These are phyloP conservation scores for Psephotus haematonotus DNA, from an alignment of 2,113 vertebrate species.

Conservation along the genomic window DNA sequence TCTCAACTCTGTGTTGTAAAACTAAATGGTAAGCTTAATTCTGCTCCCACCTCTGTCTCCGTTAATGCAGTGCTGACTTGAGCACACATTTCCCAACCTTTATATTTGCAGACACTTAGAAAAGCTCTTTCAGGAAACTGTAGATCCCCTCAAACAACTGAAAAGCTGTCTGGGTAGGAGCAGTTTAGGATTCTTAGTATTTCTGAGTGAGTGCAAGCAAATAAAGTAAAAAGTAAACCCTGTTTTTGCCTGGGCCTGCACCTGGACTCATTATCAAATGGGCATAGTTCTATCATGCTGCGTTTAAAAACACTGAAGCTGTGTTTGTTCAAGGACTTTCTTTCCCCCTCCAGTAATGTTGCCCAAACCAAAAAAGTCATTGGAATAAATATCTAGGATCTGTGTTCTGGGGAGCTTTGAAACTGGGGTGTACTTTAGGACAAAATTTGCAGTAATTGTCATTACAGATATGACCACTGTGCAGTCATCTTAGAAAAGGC, in stretches of 20 bases:
- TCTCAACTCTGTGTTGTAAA: background rate
- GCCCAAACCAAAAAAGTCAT: background rate
- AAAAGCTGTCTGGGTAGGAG: background rate
- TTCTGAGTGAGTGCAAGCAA: background rate
- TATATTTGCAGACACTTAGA: background rate
- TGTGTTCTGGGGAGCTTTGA: background rate
- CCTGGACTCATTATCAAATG: background rate
- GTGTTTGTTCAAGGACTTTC: background rate
- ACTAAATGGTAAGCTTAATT: background rate
- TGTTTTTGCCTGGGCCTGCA: background rate
- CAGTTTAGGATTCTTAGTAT: background rate
- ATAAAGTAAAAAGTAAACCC: background rate
- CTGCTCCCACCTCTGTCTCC: background rate
- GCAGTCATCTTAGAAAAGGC: background rate
- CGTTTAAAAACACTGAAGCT: background rate
- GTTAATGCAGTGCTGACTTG: background rate
- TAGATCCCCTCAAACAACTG: background rate
- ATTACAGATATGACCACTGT: background rate
- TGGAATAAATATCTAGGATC: background rate
- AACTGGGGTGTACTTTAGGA: background rate
- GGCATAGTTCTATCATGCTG: background rate
- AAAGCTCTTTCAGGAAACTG: background rate
- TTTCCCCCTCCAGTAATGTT: accelerated
- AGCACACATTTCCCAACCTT: background rate
- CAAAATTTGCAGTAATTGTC: background rate